Evolutionary conservation across 2,113 vertebrate species (phyloP).

Genomic region (Cynocephalus volans): DNA sequence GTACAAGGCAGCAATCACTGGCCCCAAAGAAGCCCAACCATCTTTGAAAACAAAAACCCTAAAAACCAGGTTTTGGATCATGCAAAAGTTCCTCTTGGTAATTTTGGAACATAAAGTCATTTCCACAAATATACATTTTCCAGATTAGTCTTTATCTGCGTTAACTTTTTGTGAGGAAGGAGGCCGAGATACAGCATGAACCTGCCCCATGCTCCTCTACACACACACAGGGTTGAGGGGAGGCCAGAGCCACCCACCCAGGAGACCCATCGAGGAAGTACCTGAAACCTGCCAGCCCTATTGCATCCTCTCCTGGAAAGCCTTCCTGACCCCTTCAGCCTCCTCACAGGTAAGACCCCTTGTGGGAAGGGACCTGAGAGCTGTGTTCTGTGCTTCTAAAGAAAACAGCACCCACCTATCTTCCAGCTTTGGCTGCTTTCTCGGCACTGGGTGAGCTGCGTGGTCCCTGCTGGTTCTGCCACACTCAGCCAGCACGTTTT

Average conservation of each 20-base stretch:
- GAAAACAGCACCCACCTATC: neutral
- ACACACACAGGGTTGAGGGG: neutral
- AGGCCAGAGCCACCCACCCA: too few relatives aligned
- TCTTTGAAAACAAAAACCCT: neutral
- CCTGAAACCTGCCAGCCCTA: neutral
- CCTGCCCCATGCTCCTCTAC: neutral
- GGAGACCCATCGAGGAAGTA: neutral
- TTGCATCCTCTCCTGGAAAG: neutral
- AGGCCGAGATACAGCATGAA: neutral
- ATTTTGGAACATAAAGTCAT: neutral
- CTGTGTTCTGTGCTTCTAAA: neutral
- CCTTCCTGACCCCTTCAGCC: neutral
- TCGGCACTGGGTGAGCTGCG: fast-evolving
- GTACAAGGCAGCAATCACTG: fast-evolving
- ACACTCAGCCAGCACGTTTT: neutral
- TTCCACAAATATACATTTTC: neutral
- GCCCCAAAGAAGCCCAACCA: neutral
- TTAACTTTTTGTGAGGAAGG: neutral
- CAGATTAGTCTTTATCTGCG: neutral
- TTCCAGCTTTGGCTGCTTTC: neutral
- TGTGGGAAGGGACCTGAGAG: neutral
- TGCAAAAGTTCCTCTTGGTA: neutral
- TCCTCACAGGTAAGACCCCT: neutral
- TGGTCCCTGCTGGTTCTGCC: fast-evolving
- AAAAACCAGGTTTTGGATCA: neutral